Percentiles rank a stretch among this genome's conserved stretches.
phyloP scores from a whole-genome alignment of 1,140 invertebrate genomes.

The Solenopsis invicta region DNA sequence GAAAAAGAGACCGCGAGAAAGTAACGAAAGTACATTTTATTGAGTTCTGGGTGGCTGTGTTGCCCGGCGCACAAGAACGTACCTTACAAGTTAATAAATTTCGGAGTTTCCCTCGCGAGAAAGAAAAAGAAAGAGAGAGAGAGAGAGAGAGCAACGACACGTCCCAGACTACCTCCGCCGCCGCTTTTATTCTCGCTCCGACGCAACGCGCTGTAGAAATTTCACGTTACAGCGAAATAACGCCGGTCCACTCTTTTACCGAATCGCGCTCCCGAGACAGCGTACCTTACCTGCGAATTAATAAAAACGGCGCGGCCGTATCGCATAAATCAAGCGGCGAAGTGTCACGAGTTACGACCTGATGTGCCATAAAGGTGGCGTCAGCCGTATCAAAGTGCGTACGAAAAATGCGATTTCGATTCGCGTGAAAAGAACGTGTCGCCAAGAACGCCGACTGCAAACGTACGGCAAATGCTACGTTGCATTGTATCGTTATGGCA shows the following conservation, averaged over 20 bases:
- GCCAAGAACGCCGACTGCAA: background rate
- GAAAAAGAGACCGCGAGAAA: slow-evolving; percentile 67
- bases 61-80: slow-evolving; percentile 67
- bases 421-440: background rate
- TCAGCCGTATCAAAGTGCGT: background rate
- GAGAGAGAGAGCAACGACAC: background rate
- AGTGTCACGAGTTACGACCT: slow-evolving; percentile 51
- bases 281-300: slow-evolving; percentile 25
- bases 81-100: slow-evolving; percentile 78
- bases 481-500: background rate
- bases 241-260: slow-evolving; percentile 10
- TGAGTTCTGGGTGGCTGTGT: slow-evolving; percentile 67
- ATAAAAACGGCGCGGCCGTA: slow-evolving; percentile 33
- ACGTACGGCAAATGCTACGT: background rate
- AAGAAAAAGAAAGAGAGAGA: too few species aligned
- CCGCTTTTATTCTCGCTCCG: slow-evolving; percentile 43
- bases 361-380: slow-evolving; percentile 34
- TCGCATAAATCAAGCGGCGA: slow-evolving; percentile 40
- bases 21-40: slow-evolving; percentile 76
- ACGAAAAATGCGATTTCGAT: slow-evolving; percentile 6
- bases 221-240: slow-evolving; percentile 53
- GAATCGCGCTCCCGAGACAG: slow-evolving; percentile 25
- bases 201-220: slow-evolving; percentile 9
- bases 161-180: slow-evolving; percentile 34
- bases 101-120: slow-evolving; percentile 62